Base-by-base conservation (phyloP, 2,888 invertebrate species). In the Allacma fusca region DNA sequence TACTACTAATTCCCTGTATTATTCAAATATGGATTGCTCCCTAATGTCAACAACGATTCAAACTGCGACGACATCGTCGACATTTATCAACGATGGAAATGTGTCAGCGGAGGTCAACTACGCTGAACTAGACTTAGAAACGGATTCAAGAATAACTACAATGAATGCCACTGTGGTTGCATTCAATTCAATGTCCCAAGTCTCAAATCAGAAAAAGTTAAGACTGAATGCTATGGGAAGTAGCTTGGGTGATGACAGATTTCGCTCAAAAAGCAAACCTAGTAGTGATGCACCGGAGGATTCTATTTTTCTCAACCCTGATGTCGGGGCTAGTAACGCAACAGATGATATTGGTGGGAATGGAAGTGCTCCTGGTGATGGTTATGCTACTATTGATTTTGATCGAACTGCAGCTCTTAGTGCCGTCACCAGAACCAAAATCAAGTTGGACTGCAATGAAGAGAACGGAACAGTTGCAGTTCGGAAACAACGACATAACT, bases 351-450 rank as follows among this genome's bases (percentile, higher is more conserved):
- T 62, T 43, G 44, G 70, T 65, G 76, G 71, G 13, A 68, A 77
- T 34, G 79, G 72, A 21, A 76, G 72, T 19, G 57, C 78, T 12
- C 75, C 80, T 13, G 82, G 83, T 21, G 85, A 86, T 67, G 92
- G 94, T 71, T 97, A 96, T 86, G 94, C 94, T 12, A 94, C 94
- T 0, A 98, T 97, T 84, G 97, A 97, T 88, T 97, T 97, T 87
- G 92, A 96, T 85, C 94, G 94, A 88, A 97, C 97, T 0, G 93
- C 92, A 75, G 97, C 97, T 26, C 89, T 97, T 34, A 82, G 82
- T 34, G 79, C 80, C n/a, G 81, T 82, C 57, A 84, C 83, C 16
- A 76, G 83, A 74, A 81, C 83, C 21, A 83, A 83, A 68, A 81
- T 84, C 43, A 81, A 80, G 23, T 76, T 84, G 21, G 80, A 81